phyloP scores from a whole-genome alignment of 2,797 vertebrate species.

The Crotalus adamanteus region DNA sequence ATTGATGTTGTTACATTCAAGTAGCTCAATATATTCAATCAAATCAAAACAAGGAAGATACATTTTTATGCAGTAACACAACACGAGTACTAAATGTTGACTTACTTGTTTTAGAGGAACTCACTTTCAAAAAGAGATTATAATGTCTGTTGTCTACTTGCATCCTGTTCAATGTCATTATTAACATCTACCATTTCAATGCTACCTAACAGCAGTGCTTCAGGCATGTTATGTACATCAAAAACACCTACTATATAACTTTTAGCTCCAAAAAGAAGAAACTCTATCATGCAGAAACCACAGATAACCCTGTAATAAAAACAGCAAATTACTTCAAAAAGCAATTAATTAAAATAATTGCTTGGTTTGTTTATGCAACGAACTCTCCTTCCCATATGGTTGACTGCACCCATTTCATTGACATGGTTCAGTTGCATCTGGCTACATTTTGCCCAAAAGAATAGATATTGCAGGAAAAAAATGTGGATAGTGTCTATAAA shows the following conservation, averaged over 20 bases:
- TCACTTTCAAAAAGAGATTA: not conserved
- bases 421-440: not conserved
- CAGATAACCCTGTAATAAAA: not conserved
- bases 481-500: not conserved
- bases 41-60: not conserved
- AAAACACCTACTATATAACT: not conserved
- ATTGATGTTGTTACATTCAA: not conserved
- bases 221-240: not conserved
- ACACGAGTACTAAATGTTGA: not conserved
- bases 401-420: not conserved
- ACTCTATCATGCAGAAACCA: not conserved
- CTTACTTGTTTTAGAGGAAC: not conserved
- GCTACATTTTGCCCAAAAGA: not conserved
- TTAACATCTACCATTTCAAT: not conserved
- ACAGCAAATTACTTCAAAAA: not conserved
- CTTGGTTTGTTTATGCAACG: not conserved
- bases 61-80: not conserved
- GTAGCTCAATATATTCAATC: not conserved
- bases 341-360: not conserved
- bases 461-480: not conserved
- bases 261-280: not conserved
- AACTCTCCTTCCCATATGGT: not conserved
- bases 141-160: not conserved
- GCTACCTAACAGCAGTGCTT: not conserved
- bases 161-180: not conserved